A percentile compares a stretch with the other conserved stretches of the same genome.
These are phyloP conservation scores for Ommatoiulus sabulosus DNA, from an alignment of 2,888 invertebrate genomes.

Conservation along the genomic window DNA sequence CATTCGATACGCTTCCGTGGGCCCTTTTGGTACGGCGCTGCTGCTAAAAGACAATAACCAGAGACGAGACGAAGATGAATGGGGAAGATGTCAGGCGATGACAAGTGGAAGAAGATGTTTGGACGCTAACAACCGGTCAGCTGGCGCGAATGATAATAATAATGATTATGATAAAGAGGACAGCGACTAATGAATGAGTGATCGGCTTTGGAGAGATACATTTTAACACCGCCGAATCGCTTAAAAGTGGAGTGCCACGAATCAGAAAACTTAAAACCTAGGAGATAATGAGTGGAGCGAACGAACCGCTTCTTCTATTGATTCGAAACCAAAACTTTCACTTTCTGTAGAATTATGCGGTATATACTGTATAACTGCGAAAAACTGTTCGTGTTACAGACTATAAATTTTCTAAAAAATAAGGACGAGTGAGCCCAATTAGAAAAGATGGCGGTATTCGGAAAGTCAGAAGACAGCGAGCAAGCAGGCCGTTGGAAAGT, in stretches of 20 bases:
- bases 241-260: too few relatives aligned
- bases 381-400: too few relatives aligned
- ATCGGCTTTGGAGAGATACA: too few relatives aligned
- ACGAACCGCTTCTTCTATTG: too few relatives aligned
- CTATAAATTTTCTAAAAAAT: too few relatives aligned
- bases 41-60: not conserved
- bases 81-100: not conserved
- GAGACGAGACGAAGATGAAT: constrained; percentile 13
- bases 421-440: not conserved
- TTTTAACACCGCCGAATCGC: too few relatives aligned
- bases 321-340: too few relatives aligned
- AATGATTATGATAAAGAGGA: not conserved
- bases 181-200: too few relatives aligned
- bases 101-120: not conserved
- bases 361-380: too few relatives aligned
- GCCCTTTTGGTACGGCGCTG: not conserved
- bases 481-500: not conserved
- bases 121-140: not conserved
- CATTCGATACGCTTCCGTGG: constrained; percentile 30
- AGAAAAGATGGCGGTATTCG: not conserved
- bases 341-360: too few relatives aligned
- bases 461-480: not conserved
- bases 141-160: not conserved
- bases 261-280: too few relatives aligned
- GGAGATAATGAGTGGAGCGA: too few relatives aligned